A percentile compares a stretch with the other conserved stretches of the same genome.
phyloP scores from a whole-genome alignment of 2,113 vertebrate species.

The Microcebus tavaratra region DNA sequence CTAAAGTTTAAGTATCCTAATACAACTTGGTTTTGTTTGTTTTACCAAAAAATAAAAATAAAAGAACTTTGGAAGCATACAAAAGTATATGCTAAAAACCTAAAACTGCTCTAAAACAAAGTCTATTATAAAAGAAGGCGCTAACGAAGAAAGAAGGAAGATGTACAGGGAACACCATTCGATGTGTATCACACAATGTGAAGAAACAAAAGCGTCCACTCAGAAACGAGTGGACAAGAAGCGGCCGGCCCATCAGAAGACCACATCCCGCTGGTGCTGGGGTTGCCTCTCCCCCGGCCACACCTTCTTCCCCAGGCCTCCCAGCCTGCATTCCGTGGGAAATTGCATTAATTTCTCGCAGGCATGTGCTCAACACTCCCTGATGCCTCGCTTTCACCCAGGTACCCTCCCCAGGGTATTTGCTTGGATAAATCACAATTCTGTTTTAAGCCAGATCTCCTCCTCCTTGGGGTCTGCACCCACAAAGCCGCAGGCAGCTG shows the following conservation, averaged over 20 bases:
- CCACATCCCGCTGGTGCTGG: no score
- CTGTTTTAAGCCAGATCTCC: not conserved
- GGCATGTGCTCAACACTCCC: not conserved
- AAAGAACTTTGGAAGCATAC: not conserved
- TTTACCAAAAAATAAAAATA: not conserved
- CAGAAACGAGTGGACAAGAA: no score
- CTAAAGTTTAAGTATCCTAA: not conserved
- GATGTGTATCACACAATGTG: not conserved
- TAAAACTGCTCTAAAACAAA: not conserved
- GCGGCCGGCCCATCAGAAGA: not conserved
- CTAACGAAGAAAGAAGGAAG: not conserved
- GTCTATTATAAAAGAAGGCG: not conserved
- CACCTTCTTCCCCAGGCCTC: not conserved
- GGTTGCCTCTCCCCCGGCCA: not conserved
- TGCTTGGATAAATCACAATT: not conserved
- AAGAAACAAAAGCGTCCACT: not conserved
- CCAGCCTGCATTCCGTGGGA: not conserved
- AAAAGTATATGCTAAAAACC: not conserved
- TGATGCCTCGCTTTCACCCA: not conserved
- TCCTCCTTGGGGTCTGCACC: not conserved
- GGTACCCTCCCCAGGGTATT: not conserved
- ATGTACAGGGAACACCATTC: not conserved
- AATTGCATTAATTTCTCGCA: not conserved
- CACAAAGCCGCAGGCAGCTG: not conserved
- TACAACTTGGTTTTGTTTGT: not conserved